These are phyloP conservation scores for Linnaemya vulpina DNA, from an alignment of 2,888 invertebrate genomes.

Conservation along the genomic window DNA sequence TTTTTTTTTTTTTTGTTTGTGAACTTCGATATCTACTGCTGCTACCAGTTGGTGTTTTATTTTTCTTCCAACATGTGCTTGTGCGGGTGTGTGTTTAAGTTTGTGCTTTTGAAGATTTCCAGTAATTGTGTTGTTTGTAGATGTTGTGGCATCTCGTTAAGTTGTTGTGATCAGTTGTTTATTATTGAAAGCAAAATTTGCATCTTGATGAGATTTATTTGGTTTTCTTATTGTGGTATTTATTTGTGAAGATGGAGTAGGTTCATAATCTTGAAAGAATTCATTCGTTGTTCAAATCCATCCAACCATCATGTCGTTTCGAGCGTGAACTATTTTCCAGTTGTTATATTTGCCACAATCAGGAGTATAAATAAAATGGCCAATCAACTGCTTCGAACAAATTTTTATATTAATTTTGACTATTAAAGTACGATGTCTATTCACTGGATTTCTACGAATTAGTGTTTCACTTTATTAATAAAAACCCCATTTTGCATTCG, in stretches of 20 bases:
- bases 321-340: too few species aligned
- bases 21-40: slow-evolving; percentile 23
- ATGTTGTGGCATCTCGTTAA: slow-evolving; percentile 74
- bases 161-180: slow-evolving; percentile 72
- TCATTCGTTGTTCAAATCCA: too few species aligned
- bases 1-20: slow-evolving; percentile 13
- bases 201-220: slow-evolving; percentile 70
- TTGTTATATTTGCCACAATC: too few species aligned
- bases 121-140: slow-evolving; percentile 57
- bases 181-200: slow-evolving; percentile 63
- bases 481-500: too few species aligned
- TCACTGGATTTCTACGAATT: too few species aligned
- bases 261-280: slow-evolving; percentile 32
- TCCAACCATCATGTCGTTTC: too few species aligned
- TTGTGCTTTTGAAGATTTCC: slow-evolving; percentile 16
- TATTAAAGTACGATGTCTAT: too few species aligned
- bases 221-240: slow-evolving; percentile 59
- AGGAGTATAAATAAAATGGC: too few species aligned
- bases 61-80: slow-evolving; percentile 13
- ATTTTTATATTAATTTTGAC: too few species aligned
- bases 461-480: too few species aligned
- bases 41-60: slow-evolving; percentile 28
- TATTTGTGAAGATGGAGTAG: slow-evolving; percentile 28
- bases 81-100: slow-evolving; percentile 22
- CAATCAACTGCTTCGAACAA: too few species aligned